Percentiles rank a stretch among this genome's conserved stretches.
Evolutionary conservation across 2,113 vertebrate species (phyloP).

Genomic region (Daubentonia madagascariensis): DNA sequence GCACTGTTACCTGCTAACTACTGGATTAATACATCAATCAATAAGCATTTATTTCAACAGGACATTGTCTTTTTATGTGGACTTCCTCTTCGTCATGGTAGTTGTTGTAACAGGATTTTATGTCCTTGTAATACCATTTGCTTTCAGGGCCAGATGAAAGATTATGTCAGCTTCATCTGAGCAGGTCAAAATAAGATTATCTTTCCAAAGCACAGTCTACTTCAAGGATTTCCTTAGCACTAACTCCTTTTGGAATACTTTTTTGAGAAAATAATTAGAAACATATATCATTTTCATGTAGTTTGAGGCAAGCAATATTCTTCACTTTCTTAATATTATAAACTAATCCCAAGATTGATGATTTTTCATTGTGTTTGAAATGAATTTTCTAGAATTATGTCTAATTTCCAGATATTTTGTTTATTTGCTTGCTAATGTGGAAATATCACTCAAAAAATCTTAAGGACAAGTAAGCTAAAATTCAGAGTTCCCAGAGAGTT

Average conservation of each 20-base stretch:
- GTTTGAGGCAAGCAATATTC: neutral
- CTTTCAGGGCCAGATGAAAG: neutral
- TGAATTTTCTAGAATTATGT: neutral
- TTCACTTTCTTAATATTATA: neutral
- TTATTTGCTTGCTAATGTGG: neutral
- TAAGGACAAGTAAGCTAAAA: neutral
- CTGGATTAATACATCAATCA: neutral
- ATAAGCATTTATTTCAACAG: neutral
- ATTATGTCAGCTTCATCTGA: neutral
- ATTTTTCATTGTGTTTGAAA: neutral
- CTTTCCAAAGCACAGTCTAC: neutral
- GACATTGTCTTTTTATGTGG: neutral
- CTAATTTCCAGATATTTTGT: neutral
- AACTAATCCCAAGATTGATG: neutral
- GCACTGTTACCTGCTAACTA: neutral
- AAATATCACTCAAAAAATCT: neutral
- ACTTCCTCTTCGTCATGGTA: neutral
- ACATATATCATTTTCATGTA: neutral
- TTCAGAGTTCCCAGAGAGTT: neutral
- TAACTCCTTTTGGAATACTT: neutral
- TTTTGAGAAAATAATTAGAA: neutral
- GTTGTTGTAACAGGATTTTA: neutral
- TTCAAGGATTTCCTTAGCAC: neutral
- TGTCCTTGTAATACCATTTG: neutral
- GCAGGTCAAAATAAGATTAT: neutral